phyloP scores from a whole-genome alignment of 2,888 invertebrate species.

The Chymomyza amoena region DNA sequence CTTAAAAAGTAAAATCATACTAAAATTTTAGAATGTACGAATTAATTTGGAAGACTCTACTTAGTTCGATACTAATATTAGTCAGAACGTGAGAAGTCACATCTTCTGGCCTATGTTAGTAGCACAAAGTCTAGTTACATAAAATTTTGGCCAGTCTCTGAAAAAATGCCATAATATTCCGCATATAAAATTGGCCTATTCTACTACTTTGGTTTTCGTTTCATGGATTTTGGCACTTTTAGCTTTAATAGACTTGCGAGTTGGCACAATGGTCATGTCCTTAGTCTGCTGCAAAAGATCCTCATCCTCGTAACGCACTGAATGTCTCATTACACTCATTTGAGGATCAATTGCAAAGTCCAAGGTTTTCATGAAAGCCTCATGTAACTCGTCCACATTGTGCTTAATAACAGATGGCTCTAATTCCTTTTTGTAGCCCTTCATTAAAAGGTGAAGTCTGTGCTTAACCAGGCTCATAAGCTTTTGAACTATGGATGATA shows the following conservation, averaged over 20 bases:
- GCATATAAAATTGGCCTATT: too few relatives aligned
- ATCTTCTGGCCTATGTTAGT: too few relatives aligned
- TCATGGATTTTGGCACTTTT: slow-evolving; percentile 75
- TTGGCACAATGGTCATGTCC: slow-evolving; percentile 63
- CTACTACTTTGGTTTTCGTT: slow-evolving; percentile 28
- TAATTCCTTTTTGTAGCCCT: slow-evolving; percentile 50
- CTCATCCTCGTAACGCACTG: slow-evolving; percentile 36
- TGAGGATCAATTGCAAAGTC: background rate
- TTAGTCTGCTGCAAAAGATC: slow-evolving; percentile 60
- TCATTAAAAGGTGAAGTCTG: slow-evolving; percentile 65
- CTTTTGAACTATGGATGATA: slow-evolving; percentile 56
- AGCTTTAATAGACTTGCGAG: slow-evolving; percentile 75
- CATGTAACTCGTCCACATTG: slow-evolving; percentile 67
- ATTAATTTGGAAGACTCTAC: too few relatives aligned
- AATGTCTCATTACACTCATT: slow-evolving; percentile 11
- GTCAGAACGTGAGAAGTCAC: too few relatives aligned
- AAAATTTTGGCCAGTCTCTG: too few relatives aligned
- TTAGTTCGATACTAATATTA: too few relatives aligned
- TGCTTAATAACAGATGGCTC: slow-evolving; percentile 29
- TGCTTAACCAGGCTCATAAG: slow-evolving; percentile 65
- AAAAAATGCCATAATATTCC: too few relatives aligned
- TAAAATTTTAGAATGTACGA: too few relatives aligned
- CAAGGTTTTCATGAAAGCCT: slow-evolving; percentile 51
- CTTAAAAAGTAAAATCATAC: too few relatives aligned
- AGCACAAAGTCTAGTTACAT: too few relatives aligned